Evolutionary conservation across 2,888 invertebrate species (phyloP), one percentile per base, ranked within the genome.

Genomic region (Chrysodeixis includens): DNA sequence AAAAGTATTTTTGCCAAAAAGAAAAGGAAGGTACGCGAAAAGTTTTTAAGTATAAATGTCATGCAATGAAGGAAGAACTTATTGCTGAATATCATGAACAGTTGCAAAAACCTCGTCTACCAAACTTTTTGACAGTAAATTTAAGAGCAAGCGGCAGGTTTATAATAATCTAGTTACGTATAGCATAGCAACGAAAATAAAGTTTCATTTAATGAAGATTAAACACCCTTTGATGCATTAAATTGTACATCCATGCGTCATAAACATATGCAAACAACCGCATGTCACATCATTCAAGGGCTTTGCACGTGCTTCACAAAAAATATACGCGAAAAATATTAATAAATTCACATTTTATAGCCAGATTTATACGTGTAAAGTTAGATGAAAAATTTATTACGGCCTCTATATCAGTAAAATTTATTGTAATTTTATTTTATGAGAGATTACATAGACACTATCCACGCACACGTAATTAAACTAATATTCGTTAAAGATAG

Each of bases 381-480:
- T 62, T 66, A 66, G 63, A 60, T 67, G 52, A 67, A 64, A 70
- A 70, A 69, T 64, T 66, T 62, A 74, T 64, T 58, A 57, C 59
- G 12, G 35, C 46, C 57, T 54, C 30, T 61, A 46, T 26, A 70
- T 59, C 55, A 54, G 16, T 63, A 59, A 66, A 66, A 30, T 74
- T 72, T 70, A 66, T 63, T 65, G 18, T 63, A 61, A 65, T 72
- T 67, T 63, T 62, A 62, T 72, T 67, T 62, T 57, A 69, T 22
- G 52, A 16, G 56, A 46, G 56, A 66, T 62, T 16, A 22, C 54
- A 57, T 26, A 14, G 1, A 26, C 14, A 56, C 51, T 57, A 64
- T 32, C 26, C 58, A 59, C 22, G 58, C 55, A n/a, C n/a, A 40
- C 6, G 1, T 56, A 63, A 59, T 69, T 66, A 59, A 69, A 69